A percentile compares a stretch with the other conserved stretches of the same genome.
Conservation (phyloP, 1,140 invertebrate genomes). For the Drosophila carrolli region DNA sequence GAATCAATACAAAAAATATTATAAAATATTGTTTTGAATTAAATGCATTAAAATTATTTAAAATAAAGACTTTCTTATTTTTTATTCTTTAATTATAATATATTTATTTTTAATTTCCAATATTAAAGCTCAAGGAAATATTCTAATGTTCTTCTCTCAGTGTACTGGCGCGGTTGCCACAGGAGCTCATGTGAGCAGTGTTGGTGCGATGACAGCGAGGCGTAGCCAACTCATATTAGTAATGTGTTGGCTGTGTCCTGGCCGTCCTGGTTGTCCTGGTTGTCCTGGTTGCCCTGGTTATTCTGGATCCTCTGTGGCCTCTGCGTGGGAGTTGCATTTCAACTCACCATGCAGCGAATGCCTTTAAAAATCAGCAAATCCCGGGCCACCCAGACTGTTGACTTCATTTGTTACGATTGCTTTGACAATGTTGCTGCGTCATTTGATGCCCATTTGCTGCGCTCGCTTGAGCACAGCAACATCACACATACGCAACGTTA, state of each 20-base stretch:
- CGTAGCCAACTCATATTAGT: slow-evolving; percentile 55
- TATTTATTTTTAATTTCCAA: too few relatives aligned
- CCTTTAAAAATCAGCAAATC: slow-evolving; percentile 27
- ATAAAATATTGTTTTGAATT: too few relatives aligned
- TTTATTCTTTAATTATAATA: too few relatives aligned
- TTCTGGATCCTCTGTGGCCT: slow-evolving; percentile 23
- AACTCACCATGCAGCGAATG: slow-evolving; percentile 10
- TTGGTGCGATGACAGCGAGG: slow-evolving; percentile 53
- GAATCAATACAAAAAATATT: too few relatives aligned
- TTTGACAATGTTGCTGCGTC: slow-evolving; percentile 80
- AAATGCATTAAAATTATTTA: too few relatives aligned
- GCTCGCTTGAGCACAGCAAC: slow-evolving; percentile 39
- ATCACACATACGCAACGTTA: slow-evolving; percentile 28
- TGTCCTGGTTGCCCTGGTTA: background rate
- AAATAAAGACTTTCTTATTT: too few relatives aligned
- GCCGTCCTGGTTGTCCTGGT: background rate
- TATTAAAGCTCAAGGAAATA: too few relatives aligned
- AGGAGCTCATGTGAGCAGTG: slow-evolving; percentile 44
- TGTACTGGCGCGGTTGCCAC: slow-evolving; percentile 20
- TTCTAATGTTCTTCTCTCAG: background rate
- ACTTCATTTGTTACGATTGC: slow-evolving; percentile 81
- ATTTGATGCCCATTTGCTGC: slow-evolving; percentile 76
- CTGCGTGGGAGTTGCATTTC: slow-evolving; percentile 23
- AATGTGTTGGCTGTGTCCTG: slow-evolving; percentile 33
- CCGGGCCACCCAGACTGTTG: slow-evolving; percentile 50